A percentile compares a stretch with the other conserved stretches of the same genome.
These are phyloP conservation scores for Neria commutata DNA, from an alignment of 2,888 invertebrate species.

Conservation along the genomic window DNA sequence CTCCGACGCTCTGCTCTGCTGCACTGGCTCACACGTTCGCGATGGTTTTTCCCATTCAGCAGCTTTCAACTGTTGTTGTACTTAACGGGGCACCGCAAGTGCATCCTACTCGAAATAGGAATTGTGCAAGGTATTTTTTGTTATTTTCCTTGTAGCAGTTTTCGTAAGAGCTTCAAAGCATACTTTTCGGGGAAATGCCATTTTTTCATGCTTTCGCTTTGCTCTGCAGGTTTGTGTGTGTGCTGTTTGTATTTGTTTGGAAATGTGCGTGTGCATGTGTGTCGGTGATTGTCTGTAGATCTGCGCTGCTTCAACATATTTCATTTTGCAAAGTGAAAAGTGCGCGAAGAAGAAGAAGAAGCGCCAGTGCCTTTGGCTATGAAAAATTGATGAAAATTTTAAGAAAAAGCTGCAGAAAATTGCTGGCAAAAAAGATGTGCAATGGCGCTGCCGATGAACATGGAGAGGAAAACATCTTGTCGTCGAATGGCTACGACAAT, in stretches of 20 bases:
- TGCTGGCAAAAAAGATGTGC: constrained; percentile 5
- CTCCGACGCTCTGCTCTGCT: constrained; percentile 7
- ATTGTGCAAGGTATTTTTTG: background rate
- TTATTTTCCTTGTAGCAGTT: background rate
- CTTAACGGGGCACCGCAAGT: background rate
- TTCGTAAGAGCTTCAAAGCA: too few species aligned
- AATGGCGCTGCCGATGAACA: background rate
- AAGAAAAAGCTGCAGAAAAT: constrained; percentile 17
- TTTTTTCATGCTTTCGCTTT: too few species aligned
- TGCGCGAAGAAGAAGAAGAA: background rate
- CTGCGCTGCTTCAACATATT: background rate
- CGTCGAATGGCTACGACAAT: constrained; percentile 4
- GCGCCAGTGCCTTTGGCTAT: background rate
- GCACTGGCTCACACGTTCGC: too few species aligned
- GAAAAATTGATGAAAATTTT: constrained; percentile 10
- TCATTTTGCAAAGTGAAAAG: background rate
- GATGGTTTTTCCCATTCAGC: too few species aligned
- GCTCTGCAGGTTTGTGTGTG: background rate
- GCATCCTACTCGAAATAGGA: background rate
- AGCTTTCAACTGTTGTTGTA: background rate
- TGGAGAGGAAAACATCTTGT: constrained; percentile 13
- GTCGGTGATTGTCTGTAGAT: too few species aligned
- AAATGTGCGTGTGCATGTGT: too few species aligned
- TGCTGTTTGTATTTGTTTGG: background rate
- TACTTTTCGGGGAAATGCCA: background rate